A percentile compares a stretch with the other conserved stretches of the same genome.
These are phyloP conservation scores for Glaucopsyche alexis DNA, from an alignment of 2,888 invertebrate genomes.

Conservation along the genomic window DNA sequence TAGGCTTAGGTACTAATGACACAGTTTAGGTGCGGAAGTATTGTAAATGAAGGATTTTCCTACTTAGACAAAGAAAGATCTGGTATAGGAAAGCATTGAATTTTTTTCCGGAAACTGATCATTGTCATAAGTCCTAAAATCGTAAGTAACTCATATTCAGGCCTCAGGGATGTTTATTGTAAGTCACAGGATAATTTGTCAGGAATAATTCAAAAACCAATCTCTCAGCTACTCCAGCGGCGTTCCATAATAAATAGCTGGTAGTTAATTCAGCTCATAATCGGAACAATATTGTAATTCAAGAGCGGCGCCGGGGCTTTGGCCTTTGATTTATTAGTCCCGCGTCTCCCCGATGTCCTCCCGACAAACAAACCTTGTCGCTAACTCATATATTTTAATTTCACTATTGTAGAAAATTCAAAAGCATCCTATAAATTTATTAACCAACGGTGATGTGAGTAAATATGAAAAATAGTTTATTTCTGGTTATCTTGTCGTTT, in stretches of 20 bases:
- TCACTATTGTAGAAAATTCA: neutral
- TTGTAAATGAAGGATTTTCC: neutral
- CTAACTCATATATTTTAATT: slow-evolving; percentile 14
- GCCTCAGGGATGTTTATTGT: neutral
- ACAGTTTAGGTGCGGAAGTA: neutral
- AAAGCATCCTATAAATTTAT: neutral
- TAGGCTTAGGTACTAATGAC: neutral
- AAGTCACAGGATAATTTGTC: slow-evolving; percentile 3
- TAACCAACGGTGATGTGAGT: too few species aligned
- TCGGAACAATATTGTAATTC: slow-evolving; percentile 43
- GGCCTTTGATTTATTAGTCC: slow-evolving; percentile 44
- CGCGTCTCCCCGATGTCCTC: slow-evolving; percentile 32
- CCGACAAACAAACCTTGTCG: slow-evolving; percentile 21
- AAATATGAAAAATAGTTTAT: too few species aligned
- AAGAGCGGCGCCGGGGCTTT: slow-evolving; percentile 34
- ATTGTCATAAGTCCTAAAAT: neutral
- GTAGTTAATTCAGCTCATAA: slow-evolving; percentile 44
- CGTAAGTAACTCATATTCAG: neutral
- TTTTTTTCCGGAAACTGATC: neutral
- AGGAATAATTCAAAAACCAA: slow-evolving; percentile 26
- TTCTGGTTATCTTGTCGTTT: too few species aligned
- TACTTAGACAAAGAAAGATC: neutral
- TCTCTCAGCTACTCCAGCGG: slow-evolving; percentile 29
- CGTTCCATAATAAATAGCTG: slow-evolving; percentile 39
- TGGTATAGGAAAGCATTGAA: neutral